Conservation (phyloP, 2,888 invertebrate genomes). For the Elmis aenea region DNA sequence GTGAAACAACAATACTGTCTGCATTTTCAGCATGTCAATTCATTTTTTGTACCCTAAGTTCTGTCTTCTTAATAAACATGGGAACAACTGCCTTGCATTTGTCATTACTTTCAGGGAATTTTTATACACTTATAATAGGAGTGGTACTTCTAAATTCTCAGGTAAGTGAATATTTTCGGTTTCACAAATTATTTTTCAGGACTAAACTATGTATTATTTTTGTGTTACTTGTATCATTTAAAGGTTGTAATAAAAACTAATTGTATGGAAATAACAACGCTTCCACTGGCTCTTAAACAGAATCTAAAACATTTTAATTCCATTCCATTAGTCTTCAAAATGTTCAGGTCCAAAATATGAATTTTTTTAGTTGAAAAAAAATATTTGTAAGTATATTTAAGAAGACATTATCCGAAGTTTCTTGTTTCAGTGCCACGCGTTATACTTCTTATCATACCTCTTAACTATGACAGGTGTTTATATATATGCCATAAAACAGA, state of each 20-base stretch:
- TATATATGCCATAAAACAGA: constrained; percentile 59
- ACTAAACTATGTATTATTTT: too few species aligned
- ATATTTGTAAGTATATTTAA: constrained; percentile 5
- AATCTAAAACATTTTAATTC: too few species aligned
- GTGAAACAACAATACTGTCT: constrained; percentile 55
- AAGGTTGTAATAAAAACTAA: too few species aligned
- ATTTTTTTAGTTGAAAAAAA: too few species aligned
- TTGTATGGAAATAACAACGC: too few species aligned
- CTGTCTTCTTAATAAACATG: constrained; percentile 68
- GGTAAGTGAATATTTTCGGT: constrained; percentile 57
- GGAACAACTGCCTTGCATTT: constrained; percentile 80
- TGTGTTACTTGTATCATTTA: too few species aligned
- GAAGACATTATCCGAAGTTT: constrained; percentile 8
- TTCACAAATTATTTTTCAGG: too few species aligned
- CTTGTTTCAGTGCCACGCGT: constrained; percentile 67
- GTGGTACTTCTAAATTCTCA: constrained; percentile 76
- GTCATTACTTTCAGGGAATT: constrained; percentile 77
- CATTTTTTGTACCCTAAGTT: constrained; percentile 69
- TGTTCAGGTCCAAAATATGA: too few species aligned
- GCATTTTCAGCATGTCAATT: constrained; percentile 64
- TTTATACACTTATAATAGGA: constrained; percentile 76
- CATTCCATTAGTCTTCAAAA: too few species aligned
- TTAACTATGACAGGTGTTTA: constrained; percentile 71
- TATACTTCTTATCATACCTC: constrained; percentile 75
- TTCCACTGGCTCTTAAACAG: too few species aligned